A percentile compares a stretch with the other conserved stretches of the same genome.
Evolutionary conservation across 2,797 vertebrate species (phyloP).

Genomic region (Enteromius paludinosus): DNA sequence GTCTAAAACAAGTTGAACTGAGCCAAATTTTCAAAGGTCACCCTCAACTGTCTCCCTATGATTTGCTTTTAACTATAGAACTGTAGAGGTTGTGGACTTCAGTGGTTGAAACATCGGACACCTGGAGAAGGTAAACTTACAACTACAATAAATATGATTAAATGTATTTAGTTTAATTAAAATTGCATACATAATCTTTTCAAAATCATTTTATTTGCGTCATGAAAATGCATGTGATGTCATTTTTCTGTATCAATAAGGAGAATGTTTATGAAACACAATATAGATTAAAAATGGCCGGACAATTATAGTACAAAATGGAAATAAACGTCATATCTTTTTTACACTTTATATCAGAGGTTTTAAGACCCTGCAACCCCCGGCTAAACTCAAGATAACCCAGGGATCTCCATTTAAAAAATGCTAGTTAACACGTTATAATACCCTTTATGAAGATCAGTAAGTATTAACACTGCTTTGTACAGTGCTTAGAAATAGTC

Average conservation of each 20-base stretch:
- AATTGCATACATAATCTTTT: neutral
- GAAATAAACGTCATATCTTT: neutral
- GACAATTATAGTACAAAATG: neutral
- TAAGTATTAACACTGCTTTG: neutral
- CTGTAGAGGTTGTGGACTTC: neutral
- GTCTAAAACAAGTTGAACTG: conserved; percentile 52
- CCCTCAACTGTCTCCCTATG: conserved; percentile 37
- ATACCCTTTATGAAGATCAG: neutral
- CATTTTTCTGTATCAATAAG: neutral
- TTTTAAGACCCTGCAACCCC: neutral
- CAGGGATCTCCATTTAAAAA: neutral
- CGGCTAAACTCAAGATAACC: neutral
- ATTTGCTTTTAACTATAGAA: neutral
- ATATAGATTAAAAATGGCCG: neutral
- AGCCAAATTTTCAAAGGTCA: conserved; percentile 46
- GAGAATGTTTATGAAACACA: neutral
- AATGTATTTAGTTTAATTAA: neutral
- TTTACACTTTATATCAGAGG: neutral
- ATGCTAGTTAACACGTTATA: neutral
- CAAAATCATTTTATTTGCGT: neutral
- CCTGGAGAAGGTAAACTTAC: conserved; percentile 45
- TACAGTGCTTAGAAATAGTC: too few species aligned
- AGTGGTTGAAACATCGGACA: conserved; percentile 43
- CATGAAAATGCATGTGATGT: neutral
- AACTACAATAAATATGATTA: neutral